Conservation (phyloP, 1,140 invertebrate species). For the Drosophila subobscura region DNA sequence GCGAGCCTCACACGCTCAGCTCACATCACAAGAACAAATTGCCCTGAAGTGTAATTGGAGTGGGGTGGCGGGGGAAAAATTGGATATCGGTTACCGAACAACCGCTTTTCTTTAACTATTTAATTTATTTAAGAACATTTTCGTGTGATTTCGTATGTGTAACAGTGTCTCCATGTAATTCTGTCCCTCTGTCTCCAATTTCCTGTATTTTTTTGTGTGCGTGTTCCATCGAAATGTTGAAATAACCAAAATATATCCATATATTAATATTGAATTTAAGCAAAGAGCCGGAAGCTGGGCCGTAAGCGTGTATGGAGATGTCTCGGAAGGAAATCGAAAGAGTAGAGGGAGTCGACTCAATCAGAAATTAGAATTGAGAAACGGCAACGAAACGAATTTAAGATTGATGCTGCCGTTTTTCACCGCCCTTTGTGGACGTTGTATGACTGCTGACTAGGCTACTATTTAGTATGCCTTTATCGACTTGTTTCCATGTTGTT, state of each 20-base stretch:
- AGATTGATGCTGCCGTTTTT: neutral
- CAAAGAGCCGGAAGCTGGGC: conserved; percentile 6
- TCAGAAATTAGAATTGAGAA: no score
- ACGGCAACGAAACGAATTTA: conserved; percentile 2
- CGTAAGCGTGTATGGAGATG: neutral
- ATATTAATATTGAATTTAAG: conserved; percentile 55
- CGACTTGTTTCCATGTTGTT: neutral
- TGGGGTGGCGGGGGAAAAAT: conserved; percentile 7
- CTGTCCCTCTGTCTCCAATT: conserved; percentile 20
- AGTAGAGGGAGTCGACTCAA: no score
- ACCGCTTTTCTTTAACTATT: conserved; percentile 37
- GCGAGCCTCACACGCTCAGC: neutral
- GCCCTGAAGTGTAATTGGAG: neutral
- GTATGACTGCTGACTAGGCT: no score
- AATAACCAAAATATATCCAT: conserved; percentile 49
- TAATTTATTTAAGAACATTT: conserved; percentile 58
- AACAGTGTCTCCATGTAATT: conserved; percentile 2
- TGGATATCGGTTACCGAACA: conserved; percentile 8
- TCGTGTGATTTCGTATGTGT: conserved; percentile 10
- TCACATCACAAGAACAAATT: conserved; percentile 1
- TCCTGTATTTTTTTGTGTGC: conserved; percentile 12
- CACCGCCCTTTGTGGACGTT: no score
- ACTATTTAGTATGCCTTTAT: no score
- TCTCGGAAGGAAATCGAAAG: no score
- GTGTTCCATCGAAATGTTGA: conserved; percentile 20